Evolutionary conservation across 2,113 vertebrate genomes (phyloP).

Genomic region (Polypterus bichir): DNA sequence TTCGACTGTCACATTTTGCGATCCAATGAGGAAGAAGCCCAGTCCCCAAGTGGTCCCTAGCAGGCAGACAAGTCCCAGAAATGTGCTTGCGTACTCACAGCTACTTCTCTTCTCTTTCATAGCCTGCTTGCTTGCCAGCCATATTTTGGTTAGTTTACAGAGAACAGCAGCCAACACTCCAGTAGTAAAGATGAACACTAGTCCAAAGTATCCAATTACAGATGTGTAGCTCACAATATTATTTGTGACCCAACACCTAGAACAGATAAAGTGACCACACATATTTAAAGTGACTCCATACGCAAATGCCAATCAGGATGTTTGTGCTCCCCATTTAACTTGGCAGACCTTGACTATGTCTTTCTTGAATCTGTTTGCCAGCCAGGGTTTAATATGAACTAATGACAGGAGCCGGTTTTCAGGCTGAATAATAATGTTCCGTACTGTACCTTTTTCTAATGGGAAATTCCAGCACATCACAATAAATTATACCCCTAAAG

Average conservation of each 20-base stretch:
- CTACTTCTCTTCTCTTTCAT: conserved; percentile 27
- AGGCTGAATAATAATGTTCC: no score
- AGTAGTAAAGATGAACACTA: conserved; percentile 55
- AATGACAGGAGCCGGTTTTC: no score
- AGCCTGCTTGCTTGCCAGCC: conserved; percentile 10
- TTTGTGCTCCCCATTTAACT: no score
- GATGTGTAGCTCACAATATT: conserved; percentile 35
- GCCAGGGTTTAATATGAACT: no score
- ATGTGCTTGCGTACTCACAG: conserved; percentile 18
- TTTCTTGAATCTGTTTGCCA: no score
- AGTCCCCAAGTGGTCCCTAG: conserved; percentile 59
- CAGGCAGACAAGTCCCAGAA: conserved; percentile 51
- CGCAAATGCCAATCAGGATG: no score
- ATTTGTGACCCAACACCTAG: conserved; percentile 56
- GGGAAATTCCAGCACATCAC: no score
- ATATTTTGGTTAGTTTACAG: conserved; percentile 39
- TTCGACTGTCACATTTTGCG: conserved; percentile 37
- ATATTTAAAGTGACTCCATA: no score
- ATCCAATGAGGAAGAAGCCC: conserved; percentile 51
- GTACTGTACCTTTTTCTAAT: no score
- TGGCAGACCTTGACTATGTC: no score
- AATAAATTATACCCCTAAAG: no score
- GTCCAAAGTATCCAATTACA: conserved; percentile 48
- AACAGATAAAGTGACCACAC: no score
- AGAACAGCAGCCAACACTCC: conserved; percentile 53